A percentile compares a stretch with the other conserved stretches of the same genome.
Conservation (phyloP, 2,888 invertebrate genomes). For the Apotomis turbidana region DNA sequence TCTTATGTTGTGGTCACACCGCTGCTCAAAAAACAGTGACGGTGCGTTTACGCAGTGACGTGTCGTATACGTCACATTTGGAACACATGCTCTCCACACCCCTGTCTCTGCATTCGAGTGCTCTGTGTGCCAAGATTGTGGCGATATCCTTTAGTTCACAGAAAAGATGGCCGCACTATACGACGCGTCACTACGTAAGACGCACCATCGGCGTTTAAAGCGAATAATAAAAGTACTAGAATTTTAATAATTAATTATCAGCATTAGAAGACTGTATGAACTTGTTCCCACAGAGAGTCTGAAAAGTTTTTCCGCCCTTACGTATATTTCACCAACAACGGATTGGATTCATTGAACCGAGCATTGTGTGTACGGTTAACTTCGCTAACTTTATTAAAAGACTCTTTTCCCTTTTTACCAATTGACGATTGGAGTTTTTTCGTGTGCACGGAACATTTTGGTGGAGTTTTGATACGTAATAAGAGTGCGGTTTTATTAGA, state of each 20-base stretch:
- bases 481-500: constrained; percentile 16
- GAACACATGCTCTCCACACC: too few relatives aligned
- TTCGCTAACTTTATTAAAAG: constrained; percentile 28
- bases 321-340: constrained; percentile 21
- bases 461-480: constrained; percentile 21
- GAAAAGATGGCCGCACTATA: too few relatives aligned
- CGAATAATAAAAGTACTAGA: too few relatives aligned
- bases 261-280: not conserved
- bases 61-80: too few relatives aligned
- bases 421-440: constrained; percentile 25
- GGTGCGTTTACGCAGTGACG: too few relatives aligned
- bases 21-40: too few relatives aligned
- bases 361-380: constrained; percentile 23
- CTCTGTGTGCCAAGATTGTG: too few relatives aligned
- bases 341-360: constrained; percentile 16
- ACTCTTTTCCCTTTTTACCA: constrained; percentile 18
- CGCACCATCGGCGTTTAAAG: too few relatives aligned
- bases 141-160: too few relatives aligned
- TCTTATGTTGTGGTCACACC: too few relatives aligned
- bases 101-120: too few relatives aligned
- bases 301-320: not conserved
- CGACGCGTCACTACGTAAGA: too few relatives aligned
- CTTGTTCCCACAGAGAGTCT: not conserved
- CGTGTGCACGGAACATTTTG: constrained; percentile 19
- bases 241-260: not conserved